Evolutionary conservation across 2,888 invertebrate genomes (phyloP).

Genomic region (Eupithecia insigniata): DNA sequence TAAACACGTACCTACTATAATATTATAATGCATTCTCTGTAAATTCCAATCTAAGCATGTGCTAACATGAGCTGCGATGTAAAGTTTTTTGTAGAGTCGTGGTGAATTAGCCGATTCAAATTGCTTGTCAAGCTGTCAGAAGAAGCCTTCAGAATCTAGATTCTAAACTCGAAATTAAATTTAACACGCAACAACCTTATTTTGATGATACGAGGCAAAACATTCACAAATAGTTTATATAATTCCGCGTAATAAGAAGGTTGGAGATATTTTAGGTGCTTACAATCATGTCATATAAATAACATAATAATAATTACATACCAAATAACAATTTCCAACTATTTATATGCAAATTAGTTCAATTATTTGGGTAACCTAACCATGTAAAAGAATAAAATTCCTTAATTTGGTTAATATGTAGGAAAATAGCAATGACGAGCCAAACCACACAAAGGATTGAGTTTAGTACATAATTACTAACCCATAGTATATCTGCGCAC

Average conservation of each 20-base stretch:
- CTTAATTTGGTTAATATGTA: neutral
- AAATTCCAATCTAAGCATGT: constrained; percentile 34
- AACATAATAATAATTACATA: too few species aligned
- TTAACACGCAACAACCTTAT: constrained; percentile 36
- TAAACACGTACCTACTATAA: neutral
- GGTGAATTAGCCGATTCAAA: constrained; percentile 42
- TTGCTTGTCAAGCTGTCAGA: constrained; percentile 46
- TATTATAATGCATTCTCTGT: constrained; percentile 18
- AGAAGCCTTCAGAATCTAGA: constrained; percentile 41
- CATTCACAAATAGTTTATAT: neutral
- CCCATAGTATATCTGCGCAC: neutral
- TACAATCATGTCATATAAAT: neutral
- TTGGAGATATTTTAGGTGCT: neutral
- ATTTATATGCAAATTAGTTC: neutral
- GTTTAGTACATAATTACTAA: neutral
- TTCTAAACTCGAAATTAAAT: constrained; percentile 34
- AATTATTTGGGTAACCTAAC: neutral
- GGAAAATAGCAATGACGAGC: constrained; percentile 1
- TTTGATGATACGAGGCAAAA: constrained; percentile 15
- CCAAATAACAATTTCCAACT: neutral
- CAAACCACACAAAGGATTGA: neutral
- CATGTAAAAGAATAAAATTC: neutral
- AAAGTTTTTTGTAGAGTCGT: constrained; percentile 33
- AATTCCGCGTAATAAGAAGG: neutral
- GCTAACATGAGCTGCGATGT: constrained; percentile 27